Evolutionary conservation across 2,888 invertebrate genomes (phyloP).

Genomic region (Dryobotodes eremita): DNA sequence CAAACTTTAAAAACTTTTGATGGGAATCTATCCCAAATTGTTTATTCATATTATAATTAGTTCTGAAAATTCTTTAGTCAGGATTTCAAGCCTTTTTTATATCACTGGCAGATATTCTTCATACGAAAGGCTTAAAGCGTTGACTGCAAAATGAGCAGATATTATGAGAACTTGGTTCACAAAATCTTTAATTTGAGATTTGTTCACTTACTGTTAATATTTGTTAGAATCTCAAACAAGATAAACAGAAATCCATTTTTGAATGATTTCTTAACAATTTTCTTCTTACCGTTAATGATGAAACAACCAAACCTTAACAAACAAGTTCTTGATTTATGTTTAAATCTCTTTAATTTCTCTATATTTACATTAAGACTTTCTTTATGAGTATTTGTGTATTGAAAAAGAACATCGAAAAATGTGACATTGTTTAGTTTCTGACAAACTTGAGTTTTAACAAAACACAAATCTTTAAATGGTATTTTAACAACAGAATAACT

Average conservation of each 20-base stretch:
- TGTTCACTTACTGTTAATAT: not conserved
- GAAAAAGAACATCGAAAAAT: not conserved
- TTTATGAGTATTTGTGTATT: conserved; percentile 25
- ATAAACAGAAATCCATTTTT: not conserved
- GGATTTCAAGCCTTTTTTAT: not conserved
- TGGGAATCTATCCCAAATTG: conserved; percentile 32
- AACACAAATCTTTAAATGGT: not conserved
- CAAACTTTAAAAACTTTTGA: not conserved
- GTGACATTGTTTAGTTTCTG: not conserved
- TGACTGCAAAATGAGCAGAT: not conserved
- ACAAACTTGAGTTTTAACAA: not conserved
- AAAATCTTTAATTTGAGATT: not conserved
- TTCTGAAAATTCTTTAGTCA: not conserved
- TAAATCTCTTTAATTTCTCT: not conserved
- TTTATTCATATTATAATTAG: not conserved
- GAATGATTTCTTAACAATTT: not conserved
- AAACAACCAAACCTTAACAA: conserved; percentile 14
- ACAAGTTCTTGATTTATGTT: not conserved
- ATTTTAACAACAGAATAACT: conserved; percentile 4
- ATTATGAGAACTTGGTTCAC: not conserved
- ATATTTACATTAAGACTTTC: not conserved
- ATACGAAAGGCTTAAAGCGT: not conserved
- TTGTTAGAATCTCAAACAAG: not conserved
- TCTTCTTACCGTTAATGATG: not conserved
- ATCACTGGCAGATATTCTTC: not conserved